Evolutionary conservation across 1,140 invertebrate species (phyloP), one percentile per base, ranked within the genome.

Genomic region (Bradysia coprophila): DNA sequence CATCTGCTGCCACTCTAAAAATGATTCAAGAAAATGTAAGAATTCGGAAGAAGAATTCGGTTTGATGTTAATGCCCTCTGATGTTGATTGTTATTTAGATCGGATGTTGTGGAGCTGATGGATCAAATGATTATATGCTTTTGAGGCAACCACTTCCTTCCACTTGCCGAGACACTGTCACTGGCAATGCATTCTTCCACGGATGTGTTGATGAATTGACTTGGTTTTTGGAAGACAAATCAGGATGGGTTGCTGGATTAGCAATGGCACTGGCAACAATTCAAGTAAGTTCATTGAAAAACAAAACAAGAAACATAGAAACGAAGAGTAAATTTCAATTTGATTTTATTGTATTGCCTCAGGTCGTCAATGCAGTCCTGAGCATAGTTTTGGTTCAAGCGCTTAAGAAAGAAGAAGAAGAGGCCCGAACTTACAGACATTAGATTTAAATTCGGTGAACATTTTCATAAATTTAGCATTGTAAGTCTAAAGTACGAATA

Each of bases 1-100:
- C 73, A 77, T 51, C 71, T 64, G 73, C 47, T 53, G 69, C 21
- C 52, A 73, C 79, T 24, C 64, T 91, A 1, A 71, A 75, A 47
- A 71, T 82, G 60, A 75, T 91, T 13, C 87, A 91, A 59, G 84
- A 90, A 71, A 78, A 80, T 46, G 85, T 87, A 68, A 76, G 74
- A 61, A 23, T 2, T 22, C 2, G 38, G 13, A 13, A 24, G 20
- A 31, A 3, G 20, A 24, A 37, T 18, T 28, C 6, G 24, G 6
- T 8, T 8, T 28, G 24, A 28, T 6, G 13, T 8, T 8, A 8
- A 8, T 28, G 24, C 13, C 13, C 6, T 28, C 13, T 8, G 13
- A 28, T 28, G 6, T 9, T 2, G n/a, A n/a, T n/a, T 28, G 13
- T 28, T 28, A 8, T 28, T 38, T 51, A 87, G 81, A 73, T 90